Conservation (phyloP, 2,113 vertebrate species). For the Pangasianodon gigas region DNA sequence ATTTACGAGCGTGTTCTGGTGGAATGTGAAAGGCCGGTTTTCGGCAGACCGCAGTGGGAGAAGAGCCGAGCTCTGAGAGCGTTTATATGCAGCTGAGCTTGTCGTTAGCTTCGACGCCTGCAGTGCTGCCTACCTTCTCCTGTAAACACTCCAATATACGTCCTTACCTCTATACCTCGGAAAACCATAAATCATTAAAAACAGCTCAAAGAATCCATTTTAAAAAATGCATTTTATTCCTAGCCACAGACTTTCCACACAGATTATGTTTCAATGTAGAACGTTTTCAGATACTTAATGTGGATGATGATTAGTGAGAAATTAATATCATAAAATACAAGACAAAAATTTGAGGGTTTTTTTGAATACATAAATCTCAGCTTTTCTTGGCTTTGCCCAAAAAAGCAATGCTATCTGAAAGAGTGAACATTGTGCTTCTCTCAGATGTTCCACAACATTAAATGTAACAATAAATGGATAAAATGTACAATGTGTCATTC, state of each 20-base stretch:
- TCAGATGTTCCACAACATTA: no score
- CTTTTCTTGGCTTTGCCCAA: background rate
- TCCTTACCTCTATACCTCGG: background rate
- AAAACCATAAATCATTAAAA: background rate
- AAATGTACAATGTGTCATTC: background rate
- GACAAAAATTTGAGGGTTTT: background rate
- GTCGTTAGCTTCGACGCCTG: background rate
- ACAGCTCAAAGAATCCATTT: background rate
- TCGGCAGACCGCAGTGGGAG: background rate
- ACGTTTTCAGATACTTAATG: background rate
- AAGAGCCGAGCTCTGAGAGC: background rate
- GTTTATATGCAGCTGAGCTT: background rate
- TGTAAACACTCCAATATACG: background rate
- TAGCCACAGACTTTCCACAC: background rate
- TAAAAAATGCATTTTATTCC: background rate
- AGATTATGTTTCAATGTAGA: background rate
- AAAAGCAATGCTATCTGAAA: background rate
- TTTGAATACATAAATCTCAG: background rate
- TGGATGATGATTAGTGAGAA: background rate
- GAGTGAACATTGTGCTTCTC: background rate
- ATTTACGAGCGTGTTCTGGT: background rate
- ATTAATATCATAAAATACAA: background rate
- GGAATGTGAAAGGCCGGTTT: background rate
- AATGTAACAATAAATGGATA: background rate
- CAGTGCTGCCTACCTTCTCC: background rate